phyloP scores from a whole-genome alignment of 2,113 vertebrate genomes.

The Channa maculata region DNA sequence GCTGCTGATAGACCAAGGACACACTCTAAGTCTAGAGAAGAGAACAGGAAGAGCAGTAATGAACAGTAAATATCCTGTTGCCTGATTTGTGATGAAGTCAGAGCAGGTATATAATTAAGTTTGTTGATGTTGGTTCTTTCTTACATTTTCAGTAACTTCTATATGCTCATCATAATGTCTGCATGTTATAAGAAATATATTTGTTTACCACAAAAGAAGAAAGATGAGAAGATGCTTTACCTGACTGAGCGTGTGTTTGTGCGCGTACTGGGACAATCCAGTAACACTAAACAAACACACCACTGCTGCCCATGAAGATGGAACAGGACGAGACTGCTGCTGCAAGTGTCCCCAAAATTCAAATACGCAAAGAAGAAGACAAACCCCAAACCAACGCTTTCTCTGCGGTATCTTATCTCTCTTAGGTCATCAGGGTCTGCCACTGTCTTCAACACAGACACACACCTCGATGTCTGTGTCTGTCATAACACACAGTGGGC shows the following conservation, averaged over 20 bases:
- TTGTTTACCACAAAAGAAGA: not conserved
- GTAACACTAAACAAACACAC: conserved; percentile 31
- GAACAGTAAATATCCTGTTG: not conserved
- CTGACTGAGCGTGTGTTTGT: conserved; percentile 34
- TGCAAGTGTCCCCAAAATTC: conserved; percentile 14
- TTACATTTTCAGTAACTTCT: too few relatives aligned
- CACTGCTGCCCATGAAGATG: conserved; percentile 24
- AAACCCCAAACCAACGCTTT: conserved; percentile 16
- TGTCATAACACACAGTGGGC: conserved; percentile 56
- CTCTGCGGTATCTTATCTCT: conserved; percentile 13
- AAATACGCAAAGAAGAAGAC: conserved; percentile 15
- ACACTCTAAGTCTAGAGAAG: not conserved
- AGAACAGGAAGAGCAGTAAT: not conserved
- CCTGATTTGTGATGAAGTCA: not conserved
- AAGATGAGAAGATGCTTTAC: conserved; percentile 27
- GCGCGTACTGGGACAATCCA: conserved; percentile 16
- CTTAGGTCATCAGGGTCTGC: conserved; percentile 27
- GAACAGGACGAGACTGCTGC: not conserved
- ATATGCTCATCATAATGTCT: too few relatives aligned
- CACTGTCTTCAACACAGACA: conserved; percentile 16
- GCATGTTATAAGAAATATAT: too few relatives aligned
- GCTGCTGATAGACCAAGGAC: conserved; percentile 26
- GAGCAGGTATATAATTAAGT: not conserved
- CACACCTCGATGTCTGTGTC: conserved; percentile 1
- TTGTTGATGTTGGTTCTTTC: not conserved